Base-by-base conservation (phyloP, 2,888 invertebrate species). In the Tortrix viridana region DNA sequence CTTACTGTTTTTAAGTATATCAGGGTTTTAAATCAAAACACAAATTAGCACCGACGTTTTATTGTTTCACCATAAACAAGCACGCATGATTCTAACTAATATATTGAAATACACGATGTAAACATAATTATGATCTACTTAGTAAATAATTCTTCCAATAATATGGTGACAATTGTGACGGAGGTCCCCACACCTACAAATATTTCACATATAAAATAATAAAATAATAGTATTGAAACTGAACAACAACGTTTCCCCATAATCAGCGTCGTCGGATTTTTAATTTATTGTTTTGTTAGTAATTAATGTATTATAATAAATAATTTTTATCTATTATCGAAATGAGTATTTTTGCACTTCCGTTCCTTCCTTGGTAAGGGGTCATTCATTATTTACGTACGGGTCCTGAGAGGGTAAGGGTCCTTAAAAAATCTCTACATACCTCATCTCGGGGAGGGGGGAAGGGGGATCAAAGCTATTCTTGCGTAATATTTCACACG, bases 301-400 rank as follows among this genome's bases (percentile, higher is more conserved):
- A 79, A 80, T 75, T 77, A 79, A 79, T 87, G 84, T 87, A 86
- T 80, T 81, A 81, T 85, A 82, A 79, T 85, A 85, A 80, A 80
- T 82, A 85, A 79, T 78, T 84, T 84, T 84, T 84, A 63, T 63
- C 62, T 63, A 63, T 63, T 74, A 83, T 85, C 84, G 84, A 84
- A 88, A 85, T 81, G 82, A 82, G 81, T 84, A 67, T 72, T 73
- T 68, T 69, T 68, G 53, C 53, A 43, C 22, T 37, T 60, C 57
- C 56, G 46, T 57, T 37, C 37, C 20, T n/a, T 19, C 18, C 9
- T 5, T 12, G 0, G 3, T 16, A 43, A 43, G 2, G 3, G 38
- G 38, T 26, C 4, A 38, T 38, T 7, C 38, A 12, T n/a, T 26
- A 26, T 26, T 26, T 26, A 26, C 26, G n/a, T n/a, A n/a, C n/a